These are phyloP conservation scores for Darevskia mixta DNA, from an alignment of 2,797 vertebrate genomes.

Conservation along the genomic window DNA sequence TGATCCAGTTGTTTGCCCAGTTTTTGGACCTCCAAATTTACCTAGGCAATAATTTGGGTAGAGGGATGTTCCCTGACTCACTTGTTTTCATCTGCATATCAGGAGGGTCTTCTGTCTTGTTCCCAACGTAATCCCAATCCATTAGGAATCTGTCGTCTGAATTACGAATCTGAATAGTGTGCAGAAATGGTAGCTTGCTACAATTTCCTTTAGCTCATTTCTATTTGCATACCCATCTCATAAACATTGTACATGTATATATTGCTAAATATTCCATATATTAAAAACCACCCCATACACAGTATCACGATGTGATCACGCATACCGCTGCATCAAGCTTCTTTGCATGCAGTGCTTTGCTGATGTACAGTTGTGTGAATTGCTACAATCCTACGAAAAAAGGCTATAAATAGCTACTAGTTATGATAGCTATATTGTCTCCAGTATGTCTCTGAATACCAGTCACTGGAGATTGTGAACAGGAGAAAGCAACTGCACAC, in stretches of 20 bases:
- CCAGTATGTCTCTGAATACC: no score
- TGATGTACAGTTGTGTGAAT: background rate
- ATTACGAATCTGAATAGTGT: background rate
- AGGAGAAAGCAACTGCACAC: no score
- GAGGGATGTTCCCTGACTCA: background rate
- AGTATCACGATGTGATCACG: background rate
- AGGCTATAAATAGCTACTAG: background rate
- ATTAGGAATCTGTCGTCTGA: background rate
- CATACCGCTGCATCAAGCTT: background rate
- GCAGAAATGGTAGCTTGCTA: background rate
- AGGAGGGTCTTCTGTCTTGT: background rate
- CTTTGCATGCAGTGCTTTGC: background rate
- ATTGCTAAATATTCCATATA: background rate
- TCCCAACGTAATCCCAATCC: background rate
- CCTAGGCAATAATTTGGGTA: background rate
- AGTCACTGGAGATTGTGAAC: no score
- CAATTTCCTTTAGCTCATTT: background rate
- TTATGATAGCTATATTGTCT: no score
- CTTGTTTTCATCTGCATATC: background rate
- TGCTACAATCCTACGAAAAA: no score
- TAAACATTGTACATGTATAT: background rate
- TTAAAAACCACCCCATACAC: background rate
- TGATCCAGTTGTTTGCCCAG: no score
- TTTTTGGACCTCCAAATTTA: background rate
- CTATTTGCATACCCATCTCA: background rate